Base-by-base conservation (phyloP, 2,797 vertebrate species). In the Masticophis lateralis region DNA sequence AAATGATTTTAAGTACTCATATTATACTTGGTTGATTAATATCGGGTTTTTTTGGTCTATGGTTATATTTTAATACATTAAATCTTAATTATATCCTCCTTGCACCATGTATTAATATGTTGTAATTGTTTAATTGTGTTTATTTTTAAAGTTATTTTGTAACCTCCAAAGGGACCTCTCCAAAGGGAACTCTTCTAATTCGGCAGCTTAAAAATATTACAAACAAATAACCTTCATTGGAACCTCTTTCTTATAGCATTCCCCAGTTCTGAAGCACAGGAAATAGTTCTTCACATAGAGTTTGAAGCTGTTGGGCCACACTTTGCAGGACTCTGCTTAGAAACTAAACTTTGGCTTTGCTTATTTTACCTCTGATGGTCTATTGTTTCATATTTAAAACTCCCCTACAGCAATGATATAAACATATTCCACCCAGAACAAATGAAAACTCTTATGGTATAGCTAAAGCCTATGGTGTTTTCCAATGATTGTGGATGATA, bases 341-440 rank as follows among this genome's bases (percentile, higher is more conserved):
- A 83, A 83, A 83, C 37, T 20, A 32, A 88, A 28, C 28, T 69
- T 57, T 93, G 53, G 7, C 20, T 89, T 93, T 53, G 83, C 56
- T 2, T 51, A 5, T 14, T 92, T 87, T 10, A 86, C 2, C n/a
- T 88, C 90, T 88, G 56, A 74, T 16, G 74, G 89, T 18, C 5
- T 25, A 2, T 61, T 96, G 57, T 32, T 89, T 94, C 47, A 92
- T 43, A 2, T 59, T 90, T 91, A 66, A 43, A 95, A 95, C 86
- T 47, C 43, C 2, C 3, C 87, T 51, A 79, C 55, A 91, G 87
- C 57, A 86, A 86, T 53, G 14, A 51, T 27, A 83, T 14, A 86
- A 86, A 37, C 69, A 63, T 55, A 27, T n/a, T 32, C 4, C 28
- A 9, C 56, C 6, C 43, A 61, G 51, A 57, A 90, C n/a, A 92